Evolutionary conservation across 2,113 vertebrate species (phyloP), one percentile per base, ranked within the genome.

Genomic region (Caloenas nicobarica): DNA sequence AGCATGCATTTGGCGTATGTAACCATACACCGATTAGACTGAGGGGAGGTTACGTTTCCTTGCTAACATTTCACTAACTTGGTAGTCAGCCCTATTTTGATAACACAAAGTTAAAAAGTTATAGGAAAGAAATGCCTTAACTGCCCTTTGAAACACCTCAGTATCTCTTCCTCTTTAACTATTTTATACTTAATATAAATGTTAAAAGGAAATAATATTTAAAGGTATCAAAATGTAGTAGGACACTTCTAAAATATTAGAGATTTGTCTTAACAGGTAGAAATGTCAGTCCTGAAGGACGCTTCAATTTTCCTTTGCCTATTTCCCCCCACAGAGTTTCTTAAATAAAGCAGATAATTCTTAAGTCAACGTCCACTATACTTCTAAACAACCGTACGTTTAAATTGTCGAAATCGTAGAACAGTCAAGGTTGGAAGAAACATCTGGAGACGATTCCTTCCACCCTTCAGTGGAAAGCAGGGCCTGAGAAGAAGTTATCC

Each of bases 311-410:
- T 57, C 15, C 74, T 58, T 60, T 46, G 44, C 33, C 19, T 28
- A 17, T 8, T 13, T 7, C 5, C 7, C 13, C 16, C 1, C 8
- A 5, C 46, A 8, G 2, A 31, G 34, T 33, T 62, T 23, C 31
- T 46, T 51, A 44, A 64, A 77, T 44, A 44, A 57, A 17, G 38
- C 33, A 44, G 23, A 16, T 34, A 72, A 71, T 48, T 54, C 26
- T 48, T 50, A 13, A 64, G 61, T 53, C 61, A 6, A 46, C 12
- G 56, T n/a, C 42, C 56, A 61, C 38, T 13, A 16, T 21, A 34
- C 22, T 70, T 84, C 21, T 17, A 36, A 74, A 12, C 19, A 69
- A 70, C 8, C 10, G 16, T 21, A 22, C 13, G 29, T 38, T 60
- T 42, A 18, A 66, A 42, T 5, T 33, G n/a, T 13, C 83, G 53